Conservation (phyloP, 2,888 invertebrate genomes). For the Germaria angustata region DNA sequence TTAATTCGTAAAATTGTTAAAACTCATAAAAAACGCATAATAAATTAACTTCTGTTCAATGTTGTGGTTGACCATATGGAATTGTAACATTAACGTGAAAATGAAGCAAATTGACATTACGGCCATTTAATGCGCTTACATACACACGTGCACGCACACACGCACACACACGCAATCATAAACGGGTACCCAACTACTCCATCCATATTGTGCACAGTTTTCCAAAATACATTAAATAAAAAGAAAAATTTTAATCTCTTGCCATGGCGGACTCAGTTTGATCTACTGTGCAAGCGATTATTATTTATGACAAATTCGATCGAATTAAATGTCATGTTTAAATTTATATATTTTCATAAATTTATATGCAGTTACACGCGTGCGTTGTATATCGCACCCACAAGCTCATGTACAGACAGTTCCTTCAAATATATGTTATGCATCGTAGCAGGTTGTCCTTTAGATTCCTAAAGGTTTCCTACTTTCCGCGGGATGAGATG, state of each 20-base stretch:
- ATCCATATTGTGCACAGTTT: background rate
- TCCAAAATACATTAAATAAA: no score
- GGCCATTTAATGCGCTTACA: constrained; percentile 3
- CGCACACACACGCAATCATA: background rate
- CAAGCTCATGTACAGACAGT: background rate
- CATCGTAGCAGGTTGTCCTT: no score
- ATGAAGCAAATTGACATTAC: constrained; percentile 59
- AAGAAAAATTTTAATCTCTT: no score
- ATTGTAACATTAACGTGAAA: constrained; percentile 58
- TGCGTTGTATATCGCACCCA: no score
- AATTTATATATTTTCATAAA: no score
- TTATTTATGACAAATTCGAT: background rate
- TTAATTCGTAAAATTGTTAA: constrained; percentile 15
- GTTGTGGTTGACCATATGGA: constrained; percentile 60
- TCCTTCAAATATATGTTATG: no score
- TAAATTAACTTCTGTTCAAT: constrained; percentile 63
- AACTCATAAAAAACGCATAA: constrained; percentile 40
- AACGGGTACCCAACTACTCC: no score
- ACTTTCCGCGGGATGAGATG: no score
- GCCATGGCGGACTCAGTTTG: no score
- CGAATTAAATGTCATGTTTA: no score
- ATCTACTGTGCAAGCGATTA: background rate
- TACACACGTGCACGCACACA: background rate
- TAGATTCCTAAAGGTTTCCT: no score
- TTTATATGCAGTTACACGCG: no score